Percentiles rank a stretch among this genome's conserved stretches.
These are phyloP conservation scores for Callocephalon fimbriatum DNA, from an alignment of 2,113 vertebrate species.

Conservation along the genomic window DNA sequence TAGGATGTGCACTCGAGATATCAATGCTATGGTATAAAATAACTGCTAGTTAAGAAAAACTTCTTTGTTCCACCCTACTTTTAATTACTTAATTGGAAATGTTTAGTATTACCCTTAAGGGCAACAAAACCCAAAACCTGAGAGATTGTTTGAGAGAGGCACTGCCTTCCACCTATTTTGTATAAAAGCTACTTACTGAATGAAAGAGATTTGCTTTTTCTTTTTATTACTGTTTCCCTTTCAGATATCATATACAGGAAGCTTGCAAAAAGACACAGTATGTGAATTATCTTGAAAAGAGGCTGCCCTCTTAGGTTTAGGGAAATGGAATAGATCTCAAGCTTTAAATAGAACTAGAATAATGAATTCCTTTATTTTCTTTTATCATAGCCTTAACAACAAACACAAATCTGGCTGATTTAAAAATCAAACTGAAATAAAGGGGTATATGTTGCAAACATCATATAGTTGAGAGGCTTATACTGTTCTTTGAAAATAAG, in stretches of 20 bases:
- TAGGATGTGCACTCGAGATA: background rate
- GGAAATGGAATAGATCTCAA: conserved; percentile 51
- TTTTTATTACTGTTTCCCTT: background rate
- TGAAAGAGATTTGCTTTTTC: background rate
- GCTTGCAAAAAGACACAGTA: background rate
- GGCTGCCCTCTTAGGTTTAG: conserved; percentile 28
- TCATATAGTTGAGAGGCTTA: background rate
- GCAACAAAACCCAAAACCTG: background rate
- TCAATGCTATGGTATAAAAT: background rate
- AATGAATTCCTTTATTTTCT: conserved; percentile 51
- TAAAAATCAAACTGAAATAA: conserved; percentile 23
- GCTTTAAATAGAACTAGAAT: conserved; percentile 43
- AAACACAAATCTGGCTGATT: conserved; percentile 39
- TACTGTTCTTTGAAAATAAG: background rate
- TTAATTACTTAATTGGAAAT: background rate
- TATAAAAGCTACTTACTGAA: background rate
- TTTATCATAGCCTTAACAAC: background rate
- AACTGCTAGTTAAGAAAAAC: background rate
- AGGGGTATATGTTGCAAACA: background rate
- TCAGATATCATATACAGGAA: conserved; percentile 1
- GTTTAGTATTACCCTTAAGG: background rate
- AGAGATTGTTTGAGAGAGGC: background rate
- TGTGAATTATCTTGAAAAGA: conserved; percentile 58
- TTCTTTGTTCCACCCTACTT: background rate
- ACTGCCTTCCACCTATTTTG: background rate